Conservation (phyloP, 2,113 vertebrate genomes). For the Sceloporus tristichus region DNA sequence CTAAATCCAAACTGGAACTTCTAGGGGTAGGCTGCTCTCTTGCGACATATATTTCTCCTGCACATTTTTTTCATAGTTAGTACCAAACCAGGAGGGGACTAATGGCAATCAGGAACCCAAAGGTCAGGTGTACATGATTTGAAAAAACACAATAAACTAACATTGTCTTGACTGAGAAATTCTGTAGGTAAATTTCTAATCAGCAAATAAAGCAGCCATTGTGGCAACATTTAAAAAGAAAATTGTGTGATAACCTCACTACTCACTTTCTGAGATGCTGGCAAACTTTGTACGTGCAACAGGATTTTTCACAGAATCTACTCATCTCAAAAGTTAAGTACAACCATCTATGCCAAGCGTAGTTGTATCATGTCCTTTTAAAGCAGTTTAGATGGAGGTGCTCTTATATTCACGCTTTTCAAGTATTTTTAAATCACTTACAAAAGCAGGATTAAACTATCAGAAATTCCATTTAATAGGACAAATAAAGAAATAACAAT, state of each 20-base stretch:
- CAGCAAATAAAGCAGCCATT: neutral
- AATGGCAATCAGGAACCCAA: neutral
- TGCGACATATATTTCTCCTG: neutral
- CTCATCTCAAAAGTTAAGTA: constrained; percentile 15
- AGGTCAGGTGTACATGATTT: neutral
- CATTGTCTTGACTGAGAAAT: neutral
- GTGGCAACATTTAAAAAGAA: neutral
- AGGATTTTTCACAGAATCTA: neutral
- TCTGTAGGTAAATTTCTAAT: neutral
- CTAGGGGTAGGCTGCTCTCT: neutral
- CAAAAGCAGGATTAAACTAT: constrained; percentile 87
- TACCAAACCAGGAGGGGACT: neutral
- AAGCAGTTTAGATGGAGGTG: constrained; percentile 74
- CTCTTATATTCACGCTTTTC: constrained; percentile 76
- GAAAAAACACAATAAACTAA: constrained; percentile 12
- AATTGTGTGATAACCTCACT: neutral
- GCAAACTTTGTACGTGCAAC: neutral
- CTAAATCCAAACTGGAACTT: neutral
- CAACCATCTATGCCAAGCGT: neutral
- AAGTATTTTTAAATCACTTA: constrained; percentile 87
- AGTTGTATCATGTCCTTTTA: constrained; percentile 42
- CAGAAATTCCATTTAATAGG: constrained; percentile 88
- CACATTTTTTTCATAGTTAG: neutral
- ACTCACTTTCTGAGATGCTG: neutral
- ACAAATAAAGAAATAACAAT: constrained; percentile 91